A percentile compares a stretch with the other conserved stretches of the same genome.
These are phyloP conservation scores for Camelus bactrianus DNA, from an alignment of 2,113 vertebrate species.

Conservation along the genomic window DNA sequence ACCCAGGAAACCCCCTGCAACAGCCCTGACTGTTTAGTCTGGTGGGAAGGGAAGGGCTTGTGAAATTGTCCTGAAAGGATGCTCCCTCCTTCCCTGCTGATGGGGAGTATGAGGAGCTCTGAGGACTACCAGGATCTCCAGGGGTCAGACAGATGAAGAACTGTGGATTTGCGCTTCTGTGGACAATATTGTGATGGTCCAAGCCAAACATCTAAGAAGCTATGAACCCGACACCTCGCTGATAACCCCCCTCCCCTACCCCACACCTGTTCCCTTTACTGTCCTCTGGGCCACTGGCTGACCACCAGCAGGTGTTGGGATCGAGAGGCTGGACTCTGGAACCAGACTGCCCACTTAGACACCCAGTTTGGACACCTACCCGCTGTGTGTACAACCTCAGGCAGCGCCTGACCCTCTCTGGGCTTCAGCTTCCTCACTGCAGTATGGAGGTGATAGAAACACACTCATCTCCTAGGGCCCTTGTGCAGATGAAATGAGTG, in stretches of 20 bases:
- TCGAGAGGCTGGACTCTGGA: background rate
- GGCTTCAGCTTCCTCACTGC: background rate
- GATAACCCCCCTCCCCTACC: rapidly evolving
- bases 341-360: rapidly evolving
- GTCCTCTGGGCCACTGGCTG: background rate
- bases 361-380: no score
- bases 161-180: rapidly evolving
- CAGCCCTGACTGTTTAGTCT: background rate
- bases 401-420: background rate
- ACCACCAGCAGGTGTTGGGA: background rate
- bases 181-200: no score
- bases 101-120: background rate
- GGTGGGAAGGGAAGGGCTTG: background rate
- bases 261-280: rapidly evolving
- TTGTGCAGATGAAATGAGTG: background rate
- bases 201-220: background rate
- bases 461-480: background rate
- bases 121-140: no score
- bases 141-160: background rate
- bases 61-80: background rate
- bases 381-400: rapidly evolving
- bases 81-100: rapidly evolving
- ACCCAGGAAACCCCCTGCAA: background rate
- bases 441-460: no score
- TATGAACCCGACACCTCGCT: background rate